Evolutionary conservation across 2,797 vertebrate species (phyloP), one percentile per base, ranked within the genome.

Genomic region (Pangasius djambal): DNA sequence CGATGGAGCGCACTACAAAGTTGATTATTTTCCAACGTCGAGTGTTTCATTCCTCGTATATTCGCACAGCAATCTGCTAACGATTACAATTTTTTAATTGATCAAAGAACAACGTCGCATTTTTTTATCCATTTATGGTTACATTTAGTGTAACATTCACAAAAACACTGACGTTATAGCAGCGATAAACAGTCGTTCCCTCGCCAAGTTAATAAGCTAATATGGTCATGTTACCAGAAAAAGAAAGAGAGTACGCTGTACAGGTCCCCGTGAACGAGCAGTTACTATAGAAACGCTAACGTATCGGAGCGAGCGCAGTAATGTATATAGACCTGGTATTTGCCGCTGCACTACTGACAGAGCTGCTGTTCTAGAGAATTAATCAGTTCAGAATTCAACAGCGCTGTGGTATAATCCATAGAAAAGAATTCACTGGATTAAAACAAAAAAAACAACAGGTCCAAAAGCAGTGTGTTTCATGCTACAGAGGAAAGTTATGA

Each of bases 401-500:
- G n/a, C 16, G 18, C 69, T 52, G n/a, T 10, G 25, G 31, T 31
- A 44, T 12, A 44, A 77, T 48, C 31, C 34, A 77, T 15, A 34
- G n/a, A 55, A n/a, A 79, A 79, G 5, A 31, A 34, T 16, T 16
- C 72, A 15, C 7, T 2, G 70, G 8, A n/a, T 28, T 3, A 37
- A 37, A 3, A 37, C 2, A 2, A 74, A 22, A 40, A 72, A 9
- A 40, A 72, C 25, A 22, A 10, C 77, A 57, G 22, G 79, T 82
- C 16, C 10, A 59, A 50, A 44, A n/a, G 28, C 25, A 22, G 6
- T 40, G 48, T 48, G n/a, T 83, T 89, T 55, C 61, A 70, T 82
- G 61, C 69, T 37, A 10, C 40, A 9, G 79, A 78, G 16, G 55
- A 77, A 83, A 70, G 55, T 31, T 16, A 50, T 87, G 77, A 83